A percentile compares a stretch with the other conserved stretches of the same genome.
Conservation (phyloP, 1,140 invertebrate genomes). For the Stegodyphus dumicola region DNA sequence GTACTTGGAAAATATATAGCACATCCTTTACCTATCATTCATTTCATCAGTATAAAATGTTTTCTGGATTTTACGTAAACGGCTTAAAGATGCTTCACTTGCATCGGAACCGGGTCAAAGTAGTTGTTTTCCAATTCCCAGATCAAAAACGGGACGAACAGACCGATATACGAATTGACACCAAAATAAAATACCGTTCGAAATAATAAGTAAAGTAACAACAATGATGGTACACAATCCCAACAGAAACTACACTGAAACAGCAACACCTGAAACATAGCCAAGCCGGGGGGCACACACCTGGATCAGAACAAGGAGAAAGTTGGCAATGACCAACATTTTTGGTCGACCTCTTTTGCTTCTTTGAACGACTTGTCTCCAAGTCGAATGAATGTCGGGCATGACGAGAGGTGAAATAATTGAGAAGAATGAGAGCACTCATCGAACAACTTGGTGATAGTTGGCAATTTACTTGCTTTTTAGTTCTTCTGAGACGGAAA, state of each 20-base stretch:
- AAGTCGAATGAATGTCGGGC: neutral
- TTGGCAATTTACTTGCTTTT: no score
- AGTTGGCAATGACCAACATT: constrained; percentile 54
- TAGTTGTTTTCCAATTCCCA: neutral
- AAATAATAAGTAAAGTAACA: neutral
- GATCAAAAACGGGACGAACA: neutral
- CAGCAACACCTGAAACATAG: constrained; percentile 8
- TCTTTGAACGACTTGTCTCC: neutral
- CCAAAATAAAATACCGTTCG: constrained; percentile 35
- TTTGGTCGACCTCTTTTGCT: constrained; percentile 22
- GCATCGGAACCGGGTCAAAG: constrained; percentile 18
- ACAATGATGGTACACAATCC: neutral
- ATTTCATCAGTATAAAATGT: neutral
- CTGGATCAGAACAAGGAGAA: constrained; percentile 14
- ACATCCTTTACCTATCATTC: neutral
- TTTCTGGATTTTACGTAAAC: neutral
- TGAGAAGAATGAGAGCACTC: neutral
- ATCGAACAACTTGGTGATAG: neutral
- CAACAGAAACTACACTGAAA: neutral
- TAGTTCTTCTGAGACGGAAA: no score
- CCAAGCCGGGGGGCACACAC: constrained; percentile 4
- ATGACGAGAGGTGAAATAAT: neutral
- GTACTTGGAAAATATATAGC: neutral
- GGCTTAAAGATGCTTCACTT: no score
- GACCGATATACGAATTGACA: neutral